phyloP scores from a whole-genome alignment of 1,140 invertebrate genomes.

The Antheraea pernyi region DNA sequence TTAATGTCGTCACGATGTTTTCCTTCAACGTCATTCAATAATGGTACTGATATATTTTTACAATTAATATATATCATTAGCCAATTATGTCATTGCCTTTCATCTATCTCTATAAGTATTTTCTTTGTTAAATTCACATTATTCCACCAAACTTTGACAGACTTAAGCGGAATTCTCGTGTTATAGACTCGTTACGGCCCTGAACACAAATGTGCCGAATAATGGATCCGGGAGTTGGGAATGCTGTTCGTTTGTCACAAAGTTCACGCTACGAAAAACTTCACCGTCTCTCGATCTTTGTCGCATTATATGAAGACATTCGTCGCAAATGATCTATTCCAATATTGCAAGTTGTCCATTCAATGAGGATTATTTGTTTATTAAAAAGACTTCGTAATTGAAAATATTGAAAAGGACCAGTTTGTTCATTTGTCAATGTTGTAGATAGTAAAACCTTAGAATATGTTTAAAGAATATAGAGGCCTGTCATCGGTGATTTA shows the following conservation, averaged over 20 bases:
- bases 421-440: too few relatives aligned
- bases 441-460: too few relatives aligned
- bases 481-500: too few relatives aligned
- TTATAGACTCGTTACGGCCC: neutral
- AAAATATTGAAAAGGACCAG: too few relatives aligned
- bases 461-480: too few relatives aligned
- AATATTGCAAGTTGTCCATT: neutral
- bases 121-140: too few relatives aligned
- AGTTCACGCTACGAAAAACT: neutral
- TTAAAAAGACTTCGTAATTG: neutral
- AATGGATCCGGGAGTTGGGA: conserved; percentile 5
- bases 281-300: neutral
- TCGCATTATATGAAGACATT: conserved; percentile 2
- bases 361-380: neutral
- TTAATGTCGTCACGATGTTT: too few relatives aligned
- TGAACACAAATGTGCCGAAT: conserved; percentile 11
- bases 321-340: neutral
- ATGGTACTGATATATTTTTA: too few relatives aligned
- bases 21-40: too few relatives aligned
- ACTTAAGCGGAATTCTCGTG: neutral
- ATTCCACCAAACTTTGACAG: neutral
- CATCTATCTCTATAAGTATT: too few relatives aligned
- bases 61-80: too few relatives aligned
- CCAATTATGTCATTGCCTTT: too few relatives aligned
- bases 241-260: conserved; percentile 13